phyloP scores from a whole-genome alignment of 2,888 invertebrate species.

The Periphyllus acericola region DNA sequence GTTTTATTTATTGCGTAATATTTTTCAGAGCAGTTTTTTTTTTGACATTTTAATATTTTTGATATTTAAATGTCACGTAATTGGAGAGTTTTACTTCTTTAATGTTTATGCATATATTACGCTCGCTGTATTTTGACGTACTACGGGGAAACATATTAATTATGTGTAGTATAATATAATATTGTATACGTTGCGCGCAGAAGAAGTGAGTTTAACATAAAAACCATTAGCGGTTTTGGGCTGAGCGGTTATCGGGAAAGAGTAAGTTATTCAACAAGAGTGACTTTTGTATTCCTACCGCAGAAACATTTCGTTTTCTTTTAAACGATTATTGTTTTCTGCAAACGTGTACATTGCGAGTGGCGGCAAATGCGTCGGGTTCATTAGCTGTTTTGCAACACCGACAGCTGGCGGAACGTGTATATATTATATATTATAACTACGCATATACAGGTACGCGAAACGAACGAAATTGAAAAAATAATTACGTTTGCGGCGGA shows the following conservation, averaged over 20 bases:
- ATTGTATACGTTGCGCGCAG: not conserved
- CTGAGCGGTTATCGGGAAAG: not conserved
- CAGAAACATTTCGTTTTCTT: not conserved
- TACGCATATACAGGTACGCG: not conserved
- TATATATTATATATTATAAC: not conserved
- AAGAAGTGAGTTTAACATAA: not conserved
- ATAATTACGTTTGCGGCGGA: not conserved
- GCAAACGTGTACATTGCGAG: not conserved
- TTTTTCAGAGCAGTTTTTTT: not conserved
- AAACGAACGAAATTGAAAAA: slow-evolving; percentile 10
- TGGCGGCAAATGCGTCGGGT: not conserved
- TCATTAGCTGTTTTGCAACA: not conserved
- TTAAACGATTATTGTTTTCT: not conserved
- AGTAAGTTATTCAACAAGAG: not conserved
- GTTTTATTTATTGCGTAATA: not conserved
- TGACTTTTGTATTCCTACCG: too few species aligned
- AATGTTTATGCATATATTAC: not conserved
- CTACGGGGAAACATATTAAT: too few species aligned
- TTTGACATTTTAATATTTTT: slow-evolving; percentile 36
- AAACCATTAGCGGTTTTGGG: not conserved
- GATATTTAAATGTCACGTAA: slow-evolving; percentile 30
- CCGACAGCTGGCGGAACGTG: not conserved
- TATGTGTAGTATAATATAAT: not conserved
- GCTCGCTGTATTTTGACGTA: too few species aligned
- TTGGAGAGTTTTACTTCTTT: not conserved